Evolutionary conservation across 2,888 invertebrate species (phyloP), one percentile per base, ranked within the genome.

Genomic region (Caradrina clavipalpis): DNA sequence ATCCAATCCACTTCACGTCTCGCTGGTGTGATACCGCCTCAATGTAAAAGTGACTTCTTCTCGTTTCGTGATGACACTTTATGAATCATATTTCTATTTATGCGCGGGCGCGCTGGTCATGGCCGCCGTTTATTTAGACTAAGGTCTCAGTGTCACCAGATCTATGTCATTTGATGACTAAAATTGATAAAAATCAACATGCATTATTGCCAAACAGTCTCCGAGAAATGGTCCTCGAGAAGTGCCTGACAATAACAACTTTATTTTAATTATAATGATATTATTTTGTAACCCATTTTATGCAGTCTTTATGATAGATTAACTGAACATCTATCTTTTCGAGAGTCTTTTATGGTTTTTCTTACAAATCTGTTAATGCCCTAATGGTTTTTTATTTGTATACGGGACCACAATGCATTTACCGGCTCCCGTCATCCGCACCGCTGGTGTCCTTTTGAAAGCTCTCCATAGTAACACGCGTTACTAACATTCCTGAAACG

Each of bases 401-500:
- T 21, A 39, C 21, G 3, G 11, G 47, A 69, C 31, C 15, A 45
- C 35, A 56, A 26, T 50, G 11, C 11, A n/a, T 10, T n/a, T 31
- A 39, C 7, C 15, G 31, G 13, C 17, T 19, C 56, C 19, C 17
- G 26, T 47, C 15, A 68, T 51, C 8, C 61, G 21, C 49, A 35
- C 26, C 51, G 63, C 22, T 49, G 59, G 15, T 59, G 35, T 75
- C 21, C 15, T 31, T 59, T 70, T 51, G 56, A 61, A 76, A 50
- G 50, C 49, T 26, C 26, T 39, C 15, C 11, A 26, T 10, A 64
- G 47, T 22, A 57, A 49, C 49, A 73, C 54, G 42, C 69, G 73
- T 66, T 60, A 69, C 56, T 57, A 54, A 31, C 39, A 60, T 61
- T 64, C 45, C 67, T 74, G 55, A 70, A 70, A 64, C 31, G 54